Base-by-base conservation (phyloP, 2,113 vertebrate genomes). In the Strix aluco region DNA sequence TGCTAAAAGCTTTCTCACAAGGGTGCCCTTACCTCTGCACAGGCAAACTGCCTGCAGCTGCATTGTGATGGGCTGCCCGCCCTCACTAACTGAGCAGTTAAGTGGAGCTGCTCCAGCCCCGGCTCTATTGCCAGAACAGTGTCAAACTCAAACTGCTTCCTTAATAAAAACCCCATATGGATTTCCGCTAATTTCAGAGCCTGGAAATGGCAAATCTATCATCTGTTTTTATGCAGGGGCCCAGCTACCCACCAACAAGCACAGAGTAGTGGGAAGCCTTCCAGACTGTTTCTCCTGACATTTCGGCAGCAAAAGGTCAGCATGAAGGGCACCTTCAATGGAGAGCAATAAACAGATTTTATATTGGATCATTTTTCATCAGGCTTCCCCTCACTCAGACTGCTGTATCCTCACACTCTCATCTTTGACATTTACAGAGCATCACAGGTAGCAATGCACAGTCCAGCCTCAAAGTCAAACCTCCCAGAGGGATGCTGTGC, bases 281-380 rank as follows among this genome's bases (percentile, higher is more conserved):
- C 82, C 93, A 94, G 75, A 81, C 77, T 85, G 5, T 54, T 97
- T 79, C 92, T 95, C 86, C 94, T 97, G 97, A 97, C 97, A 97
- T 97, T 97, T 97, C 18, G 2, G 84, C 95, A 85, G 94, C 92
- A 93, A 98, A 96, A 97, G 97, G 96, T 81, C 83, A 94, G 63
- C 69, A 26, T 25, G 40, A 95, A 87, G 87, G 96, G 96, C 86
- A 97, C 90, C 88, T 95, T 94, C 88, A 69, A 66, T 80, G 61
- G 91, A 85, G 65, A 97, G 83, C 97, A 96, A 92, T 90, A 92
- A 94, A 93, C 94, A 97, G 95, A 81, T 95, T 96, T 97, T 88
- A 95, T 90, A 96, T 88, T 96, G 95, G 77, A 66, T 97, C 90
- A 67, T 86, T 96, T 96, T 90, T 96, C 92, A 90, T 66, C 92